Evolutionary conservation across 2,797 vertebrate species (phyloP), one percentile per base, ranked within the genome.

Genomic region (Hirundo rustica): DNA sequence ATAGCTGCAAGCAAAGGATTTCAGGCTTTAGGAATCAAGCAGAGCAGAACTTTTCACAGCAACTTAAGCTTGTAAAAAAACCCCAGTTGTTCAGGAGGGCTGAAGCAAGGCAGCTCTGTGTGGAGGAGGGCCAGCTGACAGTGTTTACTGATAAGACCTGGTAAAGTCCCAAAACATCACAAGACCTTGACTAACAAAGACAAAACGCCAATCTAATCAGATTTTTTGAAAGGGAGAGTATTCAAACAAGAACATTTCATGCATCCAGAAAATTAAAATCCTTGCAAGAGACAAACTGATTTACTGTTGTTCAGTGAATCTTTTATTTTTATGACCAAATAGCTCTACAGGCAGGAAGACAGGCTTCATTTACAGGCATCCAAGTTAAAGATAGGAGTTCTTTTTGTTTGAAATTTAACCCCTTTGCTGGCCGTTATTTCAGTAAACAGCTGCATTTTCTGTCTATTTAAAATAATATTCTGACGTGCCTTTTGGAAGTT

Each of bases 11-110:
- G 50, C 32, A 74, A 61, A 89, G 54, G 68, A 85, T 85, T 83
- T 87, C 70, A 80, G 53, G 78, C 45, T 71, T 91, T 57, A 87
- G 82, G 92, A 78, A 85, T 79, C 61, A 89, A 85, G 85, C 53
- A 92, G 53, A 80, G 65, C 45, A 91, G 53, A 93, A 93, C 81
- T 92, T 79, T 51, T 83, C 57, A 8, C 16, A 91, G 85, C 67
- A 79, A 89, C 57, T 66, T 79, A 38, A 71, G 83, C 89, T 70
- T 80, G 57, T 65, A 79, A 71, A 86, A 68, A 27, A 70, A 11
- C 1, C 13, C 32, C 36, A 77, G 61, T 74, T 74, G 65, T 51
- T 91, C 36, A 84, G 40, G 53, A 74, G 50, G 85, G 85, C 54
- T 80, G 68, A 80, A 77, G 78, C 42, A 88, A 88, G 88, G 48